Percentiles rank a stretch among this genome's conserved stretches.
phyloP scores from a whole-genome alignment of 2,113 vertebrate genomes.

The Illadopsis cleaveri region DNA sequence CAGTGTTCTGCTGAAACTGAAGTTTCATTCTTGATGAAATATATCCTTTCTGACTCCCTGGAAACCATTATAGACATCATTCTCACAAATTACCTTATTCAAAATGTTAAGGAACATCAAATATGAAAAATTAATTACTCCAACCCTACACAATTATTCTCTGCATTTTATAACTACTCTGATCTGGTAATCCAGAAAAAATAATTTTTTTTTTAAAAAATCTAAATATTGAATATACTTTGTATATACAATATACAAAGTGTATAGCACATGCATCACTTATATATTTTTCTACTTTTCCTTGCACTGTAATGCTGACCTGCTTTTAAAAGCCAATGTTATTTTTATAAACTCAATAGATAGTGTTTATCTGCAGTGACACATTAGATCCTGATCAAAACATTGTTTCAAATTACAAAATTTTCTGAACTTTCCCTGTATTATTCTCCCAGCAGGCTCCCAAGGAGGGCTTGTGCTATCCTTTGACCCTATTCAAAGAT shows the following conservation, averaged over 20 bases:
- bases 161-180: not conserved
- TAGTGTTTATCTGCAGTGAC: not conserved
- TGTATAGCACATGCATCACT: not conserved
- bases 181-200: not conserved
- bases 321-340: not conserved
- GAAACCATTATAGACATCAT: not conserved
- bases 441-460: not conserved
- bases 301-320: not conserved
- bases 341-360: not conserved
- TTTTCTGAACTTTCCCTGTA: not conserved
- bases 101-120: not conserved
- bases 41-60: not conserved
- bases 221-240: not conserved
- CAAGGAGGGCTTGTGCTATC: not conserved
- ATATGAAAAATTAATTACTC: not conserved
- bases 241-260: not conserved
- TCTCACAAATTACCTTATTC: not conserved
- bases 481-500: not conserved
- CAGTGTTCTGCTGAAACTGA: not conserved
- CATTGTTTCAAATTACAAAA: not conserved
- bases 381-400: not conserved
- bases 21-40: not conserved
- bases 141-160: not conserved
- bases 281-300: not conserved
- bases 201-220: not conserved